phyloP scores from a whole-genome alignment of 2,797 vertebrate genomes.

The Hipposideros larvatus region DNA sequence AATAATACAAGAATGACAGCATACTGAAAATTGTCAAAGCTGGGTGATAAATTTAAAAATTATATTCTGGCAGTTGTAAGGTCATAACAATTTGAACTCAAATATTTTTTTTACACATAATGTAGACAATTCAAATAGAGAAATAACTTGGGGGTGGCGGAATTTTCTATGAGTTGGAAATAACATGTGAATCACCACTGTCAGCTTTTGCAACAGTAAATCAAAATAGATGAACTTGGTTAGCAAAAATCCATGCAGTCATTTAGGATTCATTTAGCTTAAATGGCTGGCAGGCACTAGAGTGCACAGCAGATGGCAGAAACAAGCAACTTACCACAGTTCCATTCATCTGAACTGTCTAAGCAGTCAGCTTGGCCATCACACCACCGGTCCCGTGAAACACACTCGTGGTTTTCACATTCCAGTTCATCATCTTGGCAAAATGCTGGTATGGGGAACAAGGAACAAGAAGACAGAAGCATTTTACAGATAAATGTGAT shows the following conservation, averaged over 20 bases:
- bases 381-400: constrained; percentile 94
- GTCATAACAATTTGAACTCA: neutral
- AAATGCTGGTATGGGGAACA: constrained; percentile 87
- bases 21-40: neutral
- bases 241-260: neutral
- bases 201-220: neutral
- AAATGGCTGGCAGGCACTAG: neutral
- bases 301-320: neutral
- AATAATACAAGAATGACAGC: neutral
- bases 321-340: constrained; percentile 91
- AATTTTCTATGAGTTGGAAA: constrained; percentile 39
- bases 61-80: neutral
- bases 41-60: neutral
- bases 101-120: neutral
- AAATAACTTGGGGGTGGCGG: neutral
- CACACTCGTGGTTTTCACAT: constrained; percentile 95
- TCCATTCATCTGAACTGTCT: constrained; percentile 97
- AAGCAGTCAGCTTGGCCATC: constrained; percentile 93
- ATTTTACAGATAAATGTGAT: neutral
- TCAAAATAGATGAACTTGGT: constrained; percentile 35
- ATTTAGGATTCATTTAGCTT: neutral
- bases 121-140: neutral
- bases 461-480: neutral
- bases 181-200: neutral
- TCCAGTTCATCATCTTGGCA: constrained; percentile 93